Evolutionary conservation across 2,888 invertebrate genomes (phyloP).

Genomic region (Ectropis crepuscularia): DNA sequence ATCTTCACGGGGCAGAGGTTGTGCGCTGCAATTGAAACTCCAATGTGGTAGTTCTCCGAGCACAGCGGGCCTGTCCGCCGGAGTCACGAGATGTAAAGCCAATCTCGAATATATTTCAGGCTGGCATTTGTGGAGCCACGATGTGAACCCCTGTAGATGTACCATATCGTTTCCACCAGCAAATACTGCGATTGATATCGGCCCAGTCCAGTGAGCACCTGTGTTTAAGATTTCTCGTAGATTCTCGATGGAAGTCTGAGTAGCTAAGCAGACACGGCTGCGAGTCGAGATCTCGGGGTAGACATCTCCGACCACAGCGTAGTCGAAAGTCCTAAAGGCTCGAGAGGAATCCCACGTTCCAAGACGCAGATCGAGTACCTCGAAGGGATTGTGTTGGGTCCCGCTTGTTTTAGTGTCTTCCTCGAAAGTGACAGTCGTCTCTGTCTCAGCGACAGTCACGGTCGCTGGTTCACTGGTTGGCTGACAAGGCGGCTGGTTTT

Average conservation of each 20-base stretch:
- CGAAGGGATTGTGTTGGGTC: not conserved
- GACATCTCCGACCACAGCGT: not conserved
- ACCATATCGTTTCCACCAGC: not conserved
- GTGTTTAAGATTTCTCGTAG: not conserved
- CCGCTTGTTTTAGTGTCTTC: not conserved
- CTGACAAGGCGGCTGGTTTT: too few relatives aligned
- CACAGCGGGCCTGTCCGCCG: not conserved
- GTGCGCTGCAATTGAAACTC: not conserved
- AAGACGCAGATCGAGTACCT: not conserved
- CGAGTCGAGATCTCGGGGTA: not conserved
- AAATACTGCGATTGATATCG: not conserved
- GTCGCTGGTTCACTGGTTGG: too few relatives aligned
- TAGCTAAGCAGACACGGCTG: not conserved
- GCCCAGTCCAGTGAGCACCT: conserved; percentile 1
- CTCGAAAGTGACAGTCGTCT: too few relatives aligned
- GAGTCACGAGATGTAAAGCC: conserved; percentile 1
- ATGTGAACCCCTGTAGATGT: not conserved
- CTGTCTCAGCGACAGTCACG: too few relatives aligned
- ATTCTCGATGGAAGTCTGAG: conserved; percentile 2
- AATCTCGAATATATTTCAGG: conserved; percentile 1
- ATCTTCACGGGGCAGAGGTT: not conserved
- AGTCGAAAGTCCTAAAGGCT: not conserved
- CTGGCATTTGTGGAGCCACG: not conserved
- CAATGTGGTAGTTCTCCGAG: not conserved
- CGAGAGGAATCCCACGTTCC: not conserved